phyloP scores from a whole-genome alignment of 2,888 invertebrate species.

The Dicranocentrus wangi region DNA sequence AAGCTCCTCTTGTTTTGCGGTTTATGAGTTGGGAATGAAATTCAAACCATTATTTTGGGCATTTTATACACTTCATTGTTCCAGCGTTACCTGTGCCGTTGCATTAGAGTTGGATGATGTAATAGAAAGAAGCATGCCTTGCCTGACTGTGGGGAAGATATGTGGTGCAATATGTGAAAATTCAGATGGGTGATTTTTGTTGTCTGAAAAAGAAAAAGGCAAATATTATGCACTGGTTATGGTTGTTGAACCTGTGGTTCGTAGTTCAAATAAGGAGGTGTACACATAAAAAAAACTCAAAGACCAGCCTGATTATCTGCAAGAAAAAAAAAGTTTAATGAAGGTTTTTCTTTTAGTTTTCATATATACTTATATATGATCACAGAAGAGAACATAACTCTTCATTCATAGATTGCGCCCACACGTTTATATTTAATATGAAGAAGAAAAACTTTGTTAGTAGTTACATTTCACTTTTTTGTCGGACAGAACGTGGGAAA shows the following conservation, averaged over 20 bases:
- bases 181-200: constrained; percentile 9
- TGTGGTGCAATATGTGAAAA: constrained; percentile 7
- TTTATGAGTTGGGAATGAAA: constrained; percentile 58
- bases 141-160: background rate
- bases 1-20: constrained; percentile 63
- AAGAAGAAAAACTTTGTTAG: no score
- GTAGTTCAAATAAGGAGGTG: constrained; percentile 39
- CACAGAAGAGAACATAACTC: background rate
- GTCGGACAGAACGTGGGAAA: no score
- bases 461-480: no score
- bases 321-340: no score
- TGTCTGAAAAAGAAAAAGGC: background rate
- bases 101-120: constrained; percentile 10
- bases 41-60: constrained; percentile 48
- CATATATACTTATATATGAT: background rate
- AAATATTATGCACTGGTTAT: constrained; percentile 31
- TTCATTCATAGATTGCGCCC: constrained; percentile 8
- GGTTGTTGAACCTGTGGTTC: constrained; percentile 64
- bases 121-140: background rate
- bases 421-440: no score
- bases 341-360: no score
- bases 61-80: constrained; percentile 52
- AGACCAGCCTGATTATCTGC: no score
- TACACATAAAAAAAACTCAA: no score
- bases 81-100: background rate